These are phyloP conservation scores for Pachypsylla venusta DNA, from an alignment of 1,140 invertebrate species.

Conservation along the genomic window DNA sequence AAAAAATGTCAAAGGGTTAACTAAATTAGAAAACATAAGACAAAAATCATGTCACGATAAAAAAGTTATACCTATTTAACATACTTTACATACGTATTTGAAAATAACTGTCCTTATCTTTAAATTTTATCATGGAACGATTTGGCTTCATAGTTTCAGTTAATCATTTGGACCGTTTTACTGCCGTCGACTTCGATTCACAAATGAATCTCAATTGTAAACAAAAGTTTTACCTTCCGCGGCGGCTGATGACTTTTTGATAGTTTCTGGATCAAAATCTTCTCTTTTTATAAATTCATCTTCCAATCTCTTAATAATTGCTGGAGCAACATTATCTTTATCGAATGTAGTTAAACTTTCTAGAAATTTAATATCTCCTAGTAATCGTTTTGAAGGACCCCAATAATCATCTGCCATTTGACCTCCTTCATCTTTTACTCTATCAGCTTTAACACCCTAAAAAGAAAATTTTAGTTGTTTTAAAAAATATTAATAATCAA, in stretches of 20 bases:
- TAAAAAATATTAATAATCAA: no score
- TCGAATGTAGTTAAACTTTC: conserved; percentile 72
- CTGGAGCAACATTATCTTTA: conserved; percentile 76
- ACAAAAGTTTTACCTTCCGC: conserved; percentile 42
- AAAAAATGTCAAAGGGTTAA: no score
- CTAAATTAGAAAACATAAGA: no score
- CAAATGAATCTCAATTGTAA: no score
- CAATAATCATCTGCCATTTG: conserved; percentile 86
- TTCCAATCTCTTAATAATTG: conserved; percentile 67
- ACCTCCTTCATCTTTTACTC: conserved; percentile 51
- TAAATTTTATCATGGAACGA: background rate
- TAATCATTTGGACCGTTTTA: conserved; percentile 30
- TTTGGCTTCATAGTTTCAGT: conserved; percentile 12
- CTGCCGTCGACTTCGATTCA: conserved; percentile 34
- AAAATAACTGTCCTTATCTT: no score
- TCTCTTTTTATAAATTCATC: conserved; percentile 62
- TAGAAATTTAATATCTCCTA: conserved; percentile 84
- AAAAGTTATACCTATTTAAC: no score
- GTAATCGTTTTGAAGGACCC: conserved; percentile 76
- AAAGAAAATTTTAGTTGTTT: no score
- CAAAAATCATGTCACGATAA: no score
- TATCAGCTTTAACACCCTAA: conserved; percentile 68
- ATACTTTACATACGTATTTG: no score
- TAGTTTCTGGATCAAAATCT: conserved; percentile 82
- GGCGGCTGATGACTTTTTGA: conserved; percentile 58